Conservation (phyloP, 2,888 invertebrate genomes). For the Cryptocheilus praepositus region DNA sequence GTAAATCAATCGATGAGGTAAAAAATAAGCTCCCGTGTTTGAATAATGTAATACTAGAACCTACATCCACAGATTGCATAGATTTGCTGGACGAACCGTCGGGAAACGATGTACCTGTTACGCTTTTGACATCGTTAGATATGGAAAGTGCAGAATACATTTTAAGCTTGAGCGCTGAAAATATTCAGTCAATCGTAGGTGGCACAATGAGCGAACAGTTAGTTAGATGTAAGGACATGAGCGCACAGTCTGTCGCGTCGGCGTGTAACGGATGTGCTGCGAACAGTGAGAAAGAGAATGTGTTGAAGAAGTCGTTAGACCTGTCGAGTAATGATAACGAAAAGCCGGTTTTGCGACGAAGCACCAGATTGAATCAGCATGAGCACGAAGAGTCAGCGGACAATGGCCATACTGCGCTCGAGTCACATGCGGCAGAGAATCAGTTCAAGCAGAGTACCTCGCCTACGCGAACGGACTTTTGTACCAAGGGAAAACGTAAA, state of each 20-base stretch:
- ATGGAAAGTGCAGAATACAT: slow-evolving; percentile 67
- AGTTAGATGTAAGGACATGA: slow-evolving; percentile 28
- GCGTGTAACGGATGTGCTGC: slow-evolving; percentile 35
- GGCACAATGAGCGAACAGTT: slow-evolving; percentile 54
- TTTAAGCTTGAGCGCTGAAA: slow-evolving; percentile 64
- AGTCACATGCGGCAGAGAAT: slow-evolving; percentile 26
- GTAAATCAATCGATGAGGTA: slow-evolving; percentile 56
- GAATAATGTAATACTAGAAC: slow-evolving; percentile 36
- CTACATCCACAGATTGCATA: slow-evolving; percentile 59
- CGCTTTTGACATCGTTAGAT: slow-evolving; percentile 62
- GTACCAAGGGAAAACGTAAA: slow-evolving; percentile 43
- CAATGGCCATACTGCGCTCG: slow-evolving; percentile 37
- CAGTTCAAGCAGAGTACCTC: slow-evolving; percentile 39
- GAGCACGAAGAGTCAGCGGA: slow-evolving; percentile 61
- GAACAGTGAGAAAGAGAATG: slow-evolving; percentile 41
- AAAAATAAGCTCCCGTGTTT: slow-evolving; percentile 38
- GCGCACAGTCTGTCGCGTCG: slow-evolving; percentile 16
- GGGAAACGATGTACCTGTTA: slow-evolving; percentile 61
- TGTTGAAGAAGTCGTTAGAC: slow-evolving; percentile 38
- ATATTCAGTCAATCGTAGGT: slow-evolving; percentile 64
- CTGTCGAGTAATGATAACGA: slow-evolving; percentile 35
- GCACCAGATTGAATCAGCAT: slow-evolving; percentile 67
- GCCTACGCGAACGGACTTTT: slow-evolving; percentile 37
- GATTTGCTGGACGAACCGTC: slow-evolving; percentile 65
- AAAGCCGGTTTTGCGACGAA: slow-evolving; percentile 64